Evolutionary conservation across 2,888 invertebrate genomes (phyloP).

Genomic region (Steinernema carpocapsae): DNA sequence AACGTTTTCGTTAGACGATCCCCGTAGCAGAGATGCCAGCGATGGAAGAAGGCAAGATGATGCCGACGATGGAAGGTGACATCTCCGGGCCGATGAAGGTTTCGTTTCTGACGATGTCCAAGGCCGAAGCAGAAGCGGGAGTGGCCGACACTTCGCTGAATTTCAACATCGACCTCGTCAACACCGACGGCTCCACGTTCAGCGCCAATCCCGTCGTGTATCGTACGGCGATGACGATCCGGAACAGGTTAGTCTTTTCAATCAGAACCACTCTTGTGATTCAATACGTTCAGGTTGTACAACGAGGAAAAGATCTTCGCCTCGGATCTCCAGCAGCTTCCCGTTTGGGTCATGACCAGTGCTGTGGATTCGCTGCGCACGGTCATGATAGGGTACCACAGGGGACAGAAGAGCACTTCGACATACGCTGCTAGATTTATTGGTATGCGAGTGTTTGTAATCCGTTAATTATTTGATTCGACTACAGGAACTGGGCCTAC

Average conservation of each 20-base stretch:
- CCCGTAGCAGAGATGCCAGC: no score
- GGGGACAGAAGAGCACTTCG: not conserved
- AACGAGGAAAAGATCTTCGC: not conserved
- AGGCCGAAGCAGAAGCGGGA: slow-evolving; percentile 39
- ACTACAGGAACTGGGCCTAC: no score
- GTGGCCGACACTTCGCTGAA: not conserved
- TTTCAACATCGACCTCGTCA: slow-evolving; percentile 16
- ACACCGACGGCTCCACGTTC: not conserved
- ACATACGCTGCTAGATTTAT: not conserved
- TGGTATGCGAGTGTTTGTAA: not conserved
- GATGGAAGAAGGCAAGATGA: not conserved
- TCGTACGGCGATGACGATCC: slow-evolving; percentile 34
- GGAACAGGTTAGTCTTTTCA: slow-evolving; percentile 35
- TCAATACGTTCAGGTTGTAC: not conserved
- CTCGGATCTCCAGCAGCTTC: not conserved
- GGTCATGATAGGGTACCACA: not conserved
- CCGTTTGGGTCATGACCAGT: not conserved
- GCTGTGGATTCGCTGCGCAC: not conserved
- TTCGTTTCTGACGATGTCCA: slow-evolving; percentile 42
- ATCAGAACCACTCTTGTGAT: not conserved
- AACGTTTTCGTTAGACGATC: no score
- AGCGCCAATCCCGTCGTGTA: not conserved
- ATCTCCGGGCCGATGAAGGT: slow-evolving; percentile 36
- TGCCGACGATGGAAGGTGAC: slow-evolving; percentile 5
- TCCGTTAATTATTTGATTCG: not conserved